Percentiles rank a stretch among this genome's conserved stretches.
Evolutionary conservation across 2,113 vertebrate species (phyloP).

Genomic region (Sturnus vulgaris): DNA sequence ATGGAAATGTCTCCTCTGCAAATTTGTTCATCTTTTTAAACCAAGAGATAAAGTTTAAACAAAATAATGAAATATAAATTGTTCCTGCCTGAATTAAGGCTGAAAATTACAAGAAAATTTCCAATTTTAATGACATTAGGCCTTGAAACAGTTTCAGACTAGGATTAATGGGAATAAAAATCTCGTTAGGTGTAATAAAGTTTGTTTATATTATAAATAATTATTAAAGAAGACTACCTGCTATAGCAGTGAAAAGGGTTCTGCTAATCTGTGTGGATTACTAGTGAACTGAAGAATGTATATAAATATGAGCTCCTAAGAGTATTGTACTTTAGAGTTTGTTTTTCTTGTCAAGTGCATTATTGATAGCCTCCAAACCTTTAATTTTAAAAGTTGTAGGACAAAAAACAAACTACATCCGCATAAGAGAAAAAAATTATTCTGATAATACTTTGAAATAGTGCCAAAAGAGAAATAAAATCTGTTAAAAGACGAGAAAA

Average conservation of each 20-base stretch:
- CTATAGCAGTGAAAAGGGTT: background rate
- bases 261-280: background rate
- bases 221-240: background rate
- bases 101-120: background rate
- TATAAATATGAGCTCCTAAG: background rate
- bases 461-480: background rate
- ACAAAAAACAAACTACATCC: background rate
- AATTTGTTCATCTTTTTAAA: background rate
- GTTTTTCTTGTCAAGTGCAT: background rate
- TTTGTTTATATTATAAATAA: background rate
- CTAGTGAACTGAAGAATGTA: background rate
- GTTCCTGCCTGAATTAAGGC: background rate
- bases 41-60: background rate
- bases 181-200: background rate
- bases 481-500: background rate
- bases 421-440: background rate
- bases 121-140: background rate
- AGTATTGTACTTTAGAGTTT: background rate
- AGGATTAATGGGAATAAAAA: background rate
- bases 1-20: background rate
- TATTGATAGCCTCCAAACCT: background rate
- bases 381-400: background rate
- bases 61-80: background rate
- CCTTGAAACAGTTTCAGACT: background rate
- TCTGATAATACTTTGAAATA: background rate